Base-by-base conservation (phyloP, 1,140 invertebrate genomes). In the Lepeophtheirus salmonis region DNA sequence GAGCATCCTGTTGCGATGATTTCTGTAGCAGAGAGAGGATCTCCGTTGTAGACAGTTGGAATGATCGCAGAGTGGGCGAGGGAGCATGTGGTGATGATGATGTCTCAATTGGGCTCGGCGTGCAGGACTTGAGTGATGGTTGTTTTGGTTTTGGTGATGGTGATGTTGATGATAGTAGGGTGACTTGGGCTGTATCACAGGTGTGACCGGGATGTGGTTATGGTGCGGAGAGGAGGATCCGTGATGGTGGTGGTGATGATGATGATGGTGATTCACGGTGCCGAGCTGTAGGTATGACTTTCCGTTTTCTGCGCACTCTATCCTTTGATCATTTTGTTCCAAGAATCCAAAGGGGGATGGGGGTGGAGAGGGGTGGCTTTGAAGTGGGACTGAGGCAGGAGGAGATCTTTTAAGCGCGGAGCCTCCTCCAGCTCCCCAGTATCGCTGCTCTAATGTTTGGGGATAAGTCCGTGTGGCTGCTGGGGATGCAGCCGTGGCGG, bases 241-340 rank as follows among this genome's bases (percentile, higher is more conserved):
- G 62, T 64, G 51, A 64, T 63, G 24, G 66, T 65, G 41, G 60
- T 63, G 20, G 63, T 60, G 30, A 64, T 62, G 52, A n/a, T n/a
- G n/a, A n/a, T n/a, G 30, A 41, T 6, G 30, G n/a, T 6, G 30
- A n/a, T 6, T 63, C 62, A 55, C 64, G 60, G 50, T 65, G 49
- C 86, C 86, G 61, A 89, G 74, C 71, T 89, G 85, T 66, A 89
- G 72, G 71, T 89, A 89, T 55, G 83, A 87, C 71, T 89, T 89
- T 64, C 86, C 86, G 68, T 89, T 89, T 70, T 88, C 85, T 63
- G 86, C 86, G 65, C 82, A 80, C 51, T 84, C 79, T 70, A 87
- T 87, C 65, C 84, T 86, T 67, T 86, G 84, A 66, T 84, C 65
- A 23, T 16, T 55, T 21, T 61, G 59, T 18, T 61, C 59, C 2